Evolutionary conservation across 1,140 invertebrate genomes (phyloP).

Genomic region (Aphis gossypii): DNA sequence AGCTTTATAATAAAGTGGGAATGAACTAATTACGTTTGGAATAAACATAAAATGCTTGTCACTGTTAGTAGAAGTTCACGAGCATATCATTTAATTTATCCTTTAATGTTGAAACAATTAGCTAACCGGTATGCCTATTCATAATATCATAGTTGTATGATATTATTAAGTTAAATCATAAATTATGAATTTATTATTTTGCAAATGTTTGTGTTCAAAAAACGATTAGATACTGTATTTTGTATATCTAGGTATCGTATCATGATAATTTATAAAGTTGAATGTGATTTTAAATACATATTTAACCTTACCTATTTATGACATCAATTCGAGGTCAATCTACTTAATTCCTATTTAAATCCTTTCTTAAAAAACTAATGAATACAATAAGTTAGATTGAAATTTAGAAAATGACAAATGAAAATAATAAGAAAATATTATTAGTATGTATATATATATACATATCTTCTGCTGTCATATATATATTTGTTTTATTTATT

Average conservation of each 20-base stretch:
- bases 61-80: not conserved
- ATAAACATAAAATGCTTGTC: not conserved
- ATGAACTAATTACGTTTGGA: not conserved
- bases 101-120: not conserved
- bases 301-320: not conserved
- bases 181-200: slow-evolving; percentile 4
- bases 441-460: not conserved
- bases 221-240: not conserved
- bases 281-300: not conserved
- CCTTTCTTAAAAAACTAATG: not conserved
- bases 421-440: not conserved
- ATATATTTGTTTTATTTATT: not conserved
- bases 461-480: no score
- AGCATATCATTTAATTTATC: not conserved
- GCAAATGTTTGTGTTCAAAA: slow-evolving; percentile 6
- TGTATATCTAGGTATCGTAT: not conserved
- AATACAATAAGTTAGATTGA: not conserved
- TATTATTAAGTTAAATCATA: not conserved
- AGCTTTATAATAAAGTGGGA: not conserved
- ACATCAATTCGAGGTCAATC: not conserved
- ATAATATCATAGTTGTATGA: not conserved
- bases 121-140: not conserved
- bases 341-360: slow-evolving; percentile 16
- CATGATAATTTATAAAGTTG: not conserved
- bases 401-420: not conserved